Conservation (phyloP, 1,140 invertebrate genomes). For the Micrasema minimum region DNA sequence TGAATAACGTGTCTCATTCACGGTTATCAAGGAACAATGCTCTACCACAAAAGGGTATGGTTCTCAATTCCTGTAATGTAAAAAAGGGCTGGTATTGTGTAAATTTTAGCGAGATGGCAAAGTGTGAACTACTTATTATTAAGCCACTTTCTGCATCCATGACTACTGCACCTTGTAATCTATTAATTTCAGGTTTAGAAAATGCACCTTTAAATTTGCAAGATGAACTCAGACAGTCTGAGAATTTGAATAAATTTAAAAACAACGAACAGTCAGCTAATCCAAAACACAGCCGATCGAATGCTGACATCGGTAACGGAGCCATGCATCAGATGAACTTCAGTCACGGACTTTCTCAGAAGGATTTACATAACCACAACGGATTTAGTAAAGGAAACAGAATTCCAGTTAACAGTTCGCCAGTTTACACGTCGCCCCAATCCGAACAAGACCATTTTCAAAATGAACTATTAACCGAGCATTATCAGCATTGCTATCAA, state of each 20-base stretch:
- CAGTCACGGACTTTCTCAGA: not conserved
- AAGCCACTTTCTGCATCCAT: too few species aligned
- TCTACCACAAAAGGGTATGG: not conserved
- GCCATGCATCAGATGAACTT: not conserved
- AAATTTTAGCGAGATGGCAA: too few species aligned
- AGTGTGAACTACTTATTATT: too few species aligned
- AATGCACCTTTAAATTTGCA: conserved; percentile 22
- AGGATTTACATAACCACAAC: conserved; percentile 10
- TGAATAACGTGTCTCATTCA: conserved; percentile 18
- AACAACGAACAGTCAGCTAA: not conserved
- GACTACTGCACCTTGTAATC: too few species aligned
- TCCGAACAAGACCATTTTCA: not conserved
- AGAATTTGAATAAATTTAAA: conserved; percentile 1
- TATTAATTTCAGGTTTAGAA: conserved; percentile 7
- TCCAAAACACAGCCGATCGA: not conserved
- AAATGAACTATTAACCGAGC: conserved; percentile 15
- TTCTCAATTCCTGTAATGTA: not conserved
- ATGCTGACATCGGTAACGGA: not conserved
- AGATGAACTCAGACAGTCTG: conserved; percentile 21
- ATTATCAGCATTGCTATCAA: conserved; percentile 39
- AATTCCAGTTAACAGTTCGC: not conserved
- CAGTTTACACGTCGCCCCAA: not conserved
- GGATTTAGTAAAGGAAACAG: not conserved
- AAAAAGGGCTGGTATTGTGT: too few species aligned
- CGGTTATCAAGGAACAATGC: conserved; percentile 5